A percentile compares a stretch with the other conserved stretches of the same genome.
Conservation (phyloP, 1,140 invertebrate genomes). For the Scaptomyza hsui region DNA sequence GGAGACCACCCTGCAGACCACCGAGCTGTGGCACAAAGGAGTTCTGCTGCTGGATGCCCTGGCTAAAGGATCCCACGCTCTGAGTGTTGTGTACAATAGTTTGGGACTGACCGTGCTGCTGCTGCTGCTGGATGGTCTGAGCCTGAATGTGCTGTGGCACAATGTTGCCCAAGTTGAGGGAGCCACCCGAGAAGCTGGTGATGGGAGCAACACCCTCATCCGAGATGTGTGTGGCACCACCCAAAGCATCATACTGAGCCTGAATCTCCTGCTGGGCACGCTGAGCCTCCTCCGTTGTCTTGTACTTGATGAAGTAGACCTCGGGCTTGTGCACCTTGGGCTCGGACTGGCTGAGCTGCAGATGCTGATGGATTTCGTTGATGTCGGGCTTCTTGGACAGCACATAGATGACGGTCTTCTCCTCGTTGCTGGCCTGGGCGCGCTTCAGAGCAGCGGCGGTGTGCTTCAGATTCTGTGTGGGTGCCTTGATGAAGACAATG, state of each 20-base stretch:
- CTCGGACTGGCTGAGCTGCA: conserved; percentile 68
- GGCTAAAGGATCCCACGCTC: background rate
- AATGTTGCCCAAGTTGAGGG: conserved; percentile 62
- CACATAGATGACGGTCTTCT: conserved; percentile 94
- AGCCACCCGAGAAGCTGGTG: conserved; percentile 66
- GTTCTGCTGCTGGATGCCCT: conserved; percentile 25
- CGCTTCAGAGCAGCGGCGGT: conserved; percentile 86
- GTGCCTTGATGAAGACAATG: conserved; percentile 94
- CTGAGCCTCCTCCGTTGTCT: conserved; percentile 86
- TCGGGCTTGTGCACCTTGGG: conserved; percentile 87
- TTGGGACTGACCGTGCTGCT: conserved; percentile 38
- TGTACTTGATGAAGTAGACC: conserved; percentile 91
- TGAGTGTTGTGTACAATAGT: conserved; percentile 31
- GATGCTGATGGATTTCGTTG: conserved; percentile 73
- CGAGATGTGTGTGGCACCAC: conserved; percentile 77
- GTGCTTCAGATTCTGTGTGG: conserved; percentile 88
- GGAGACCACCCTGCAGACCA: background rate
- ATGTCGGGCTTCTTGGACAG: conserved; percentile 88
- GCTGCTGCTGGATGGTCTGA: conserved; percentile 2
- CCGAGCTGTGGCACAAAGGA: conserved; percentile 30
- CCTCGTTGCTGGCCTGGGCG: conserved; percentile 88
- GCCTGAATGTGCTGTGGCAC: conserved; percentile 43
- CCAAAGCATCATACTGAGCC: conserved; percentile 79
- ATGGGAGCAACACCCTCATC: conserved; percentile 80
- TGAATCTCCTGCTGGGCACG: conserved; percentile 82